Base-by-base conservation (phyloP, 2,888 invertebrate genomes). In the Lordiphosa fenestrarum region DNA sequence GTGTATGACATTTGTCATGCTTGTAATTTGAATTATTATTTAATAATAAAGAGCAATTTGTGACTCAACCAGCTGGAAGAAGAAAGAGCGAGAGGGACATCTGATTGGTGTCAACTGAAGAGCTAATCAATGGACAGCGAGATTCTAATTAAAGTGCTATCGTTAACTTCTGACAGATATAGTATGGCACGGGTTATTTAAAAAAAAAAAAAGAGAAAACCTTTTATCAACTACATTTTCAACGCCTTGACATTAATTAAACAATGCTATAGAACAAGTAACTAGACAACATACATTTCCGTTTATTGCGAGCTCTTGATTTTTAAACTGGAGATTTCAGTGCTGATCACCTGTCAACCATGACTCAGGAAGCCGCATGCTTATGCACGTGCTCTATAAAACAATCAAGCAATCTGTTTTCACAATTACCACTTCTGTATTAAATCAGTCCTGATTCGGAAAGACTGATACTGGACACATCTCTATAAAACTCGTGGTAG, bases 21-120 rank as follows among this genome's bases (percentile, higher is more conserved):
- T 58, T 77, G 78, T 78, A 77, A 82, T 68, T 74, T 71, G 82
- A 59, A 69, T 69, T 68, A 66, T 69, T 66, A 73, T 82, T 84
- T 73, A 73, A 77, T 81, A 81, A 58, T 51, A 40, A 47, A 25
- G 38, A 38, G 35, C 41, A 21, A 37, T 37, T 50, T 25, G 37
- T 50, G 69, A 40, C 13, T 44, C 44, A 44, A 33, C 13, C 4
- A 33, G 15, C 15, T 15, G 33, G 33, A 10, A n/a, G 25, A 10
- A 44, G 33, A 10, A 4, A 33, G 33, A 15, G 30, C 9, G 12
- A 15, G 15, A 19, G 38, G 21, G 38, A 30, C 5, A 9, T 33
- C 55, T 64, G 74, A 73, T 72, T 62, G 38, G 48, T 19, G 9
- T 3, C 10, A 30, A 9, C 57, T 49, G 38, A 47, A 41, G 7